A percentile compares a stretch with the other conserved stretches of the same genome.
phyloP scores from a whole-genome alignment of 2,797 vertebrate genomes.

The Pipistrellus nathusii region DNA sequence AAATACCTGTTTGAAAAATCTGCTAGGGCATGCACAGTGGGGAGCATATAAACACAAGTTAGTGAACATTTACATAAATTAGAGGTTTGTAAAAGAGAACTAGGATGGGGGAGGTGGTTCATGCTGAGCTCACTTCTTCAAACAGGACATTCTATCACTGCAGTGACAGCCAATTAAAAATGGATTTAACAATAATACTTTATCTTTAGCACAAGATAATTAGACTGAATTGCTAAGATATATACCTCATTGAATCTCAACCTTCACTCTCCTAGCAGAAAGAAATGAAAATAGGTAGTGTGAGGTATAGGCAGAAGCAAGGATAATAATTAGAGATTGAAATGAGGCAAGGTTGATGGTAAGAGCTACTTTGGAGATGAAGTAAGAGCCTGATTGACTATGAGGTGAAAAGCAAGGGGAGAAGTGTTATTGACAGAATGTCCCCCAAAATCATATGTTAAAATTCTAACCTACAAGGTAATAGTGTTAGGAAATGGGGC shows the following conservation, averaged over 20 bases:
- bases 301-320: slow-evolving; percentile 42
- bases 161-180: slow-evolving; percentile 57
- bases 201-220: slow-evolving; percentile 62
- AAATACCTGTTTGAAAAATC: slow-evolving; percentile 41
- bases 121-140: slow-evolving; percentile 2
- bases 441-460: not conserved
- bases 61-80: slow-evolving; percentile 54
- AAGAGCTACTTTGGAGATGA: slow-evolving; percentile 24
- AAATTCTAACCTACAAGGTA: not conserved
- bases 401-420: not conserved
- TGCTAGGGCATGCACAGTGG: not conserved
- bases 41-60: not conserved
- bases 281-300: slow-evolving; percentile 52
- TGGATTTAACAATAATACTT: not conserved
- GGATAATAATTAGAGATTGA: slow-evolving; percentile 19
- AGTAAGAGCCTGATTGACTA: not conserved
- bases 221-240: slow-evolving; percentile 16
- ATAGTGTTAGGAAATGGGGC: not conserved
- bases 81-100: slow-evolving; percentile 44
- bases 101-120: not conserved
- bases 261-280: not conserved
- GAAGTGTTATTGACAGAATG: not conserved
- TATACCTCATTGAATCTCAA: not conserved
- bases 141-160: not conserved
- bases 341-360: not conserved